These are phyloP conservation scores for Venustoraphidia nigricollis DNA, from an alignment of 2,888 invertebrate genomes.

Conservation along the genomic window DNA sequence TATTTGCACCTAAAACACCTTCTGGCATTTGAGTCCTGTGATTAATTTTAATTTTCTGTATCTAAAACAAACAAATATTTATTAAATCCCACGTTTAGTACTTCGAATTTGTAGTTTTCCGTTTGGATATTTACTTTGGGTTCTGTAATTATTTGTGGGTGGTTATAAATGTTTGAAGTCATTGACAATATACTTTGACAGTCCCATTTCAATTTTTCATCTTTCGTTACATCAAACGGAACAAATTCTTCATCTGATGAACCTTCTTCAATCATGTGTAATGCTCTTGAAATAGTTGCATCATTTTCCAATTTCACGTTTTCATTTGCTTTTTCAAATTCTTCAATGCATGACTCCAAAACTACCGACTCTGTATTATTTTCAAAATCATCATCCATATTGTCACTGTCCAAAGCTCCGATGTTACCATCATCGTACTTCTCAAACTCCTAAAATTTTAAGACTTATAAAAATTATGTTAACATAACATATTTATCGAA, in stretches of 20 bases:
- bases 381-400: conserved; percentile 66
- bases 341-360: conserved; percentile 55
- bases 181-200: conserved; percentile 84
- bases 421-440: conserved; percentile 80
- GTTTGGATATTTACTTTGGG: conserved; percentile 34
- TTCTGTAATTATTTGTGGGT: conserved; percentile 74
- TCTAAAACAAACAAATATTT: conserved; percentile 14
- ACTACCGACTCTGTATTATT: conserved; percentile 42
- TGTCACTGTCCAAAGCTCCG: conserved; percentile 79
- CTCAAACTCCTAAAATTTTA: conserved; percentile 43
- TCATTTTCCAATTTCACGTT: conserved; percentile 39
- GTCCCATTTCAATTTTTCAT: conserved; percentile 64
- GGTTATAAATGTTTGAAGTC: conserved; percentile 83
- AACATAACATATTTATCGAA: not conserved
- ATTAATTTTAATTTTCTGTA: conserved; percentile 50
- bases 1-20: conserved; percentile 41
- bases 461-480: not conserved
- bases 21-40: conserved; percentile 59
- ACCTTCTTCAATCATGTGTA: conserved; percentile 10
- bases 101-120: not conserved
- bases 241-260: conserved; percentile 37
- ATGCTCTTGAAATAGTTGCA: conserved; percentile 4
- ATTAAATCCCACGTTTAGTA: not conserved
- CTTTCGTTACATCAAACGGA: conserved; percentile 41
- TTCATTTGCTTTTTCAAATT: conserved; percentile 49